Conservation (phyloP, 2,888 invertebrate genomes). For the Galeopsomyia nigrocyanea region DNA sequence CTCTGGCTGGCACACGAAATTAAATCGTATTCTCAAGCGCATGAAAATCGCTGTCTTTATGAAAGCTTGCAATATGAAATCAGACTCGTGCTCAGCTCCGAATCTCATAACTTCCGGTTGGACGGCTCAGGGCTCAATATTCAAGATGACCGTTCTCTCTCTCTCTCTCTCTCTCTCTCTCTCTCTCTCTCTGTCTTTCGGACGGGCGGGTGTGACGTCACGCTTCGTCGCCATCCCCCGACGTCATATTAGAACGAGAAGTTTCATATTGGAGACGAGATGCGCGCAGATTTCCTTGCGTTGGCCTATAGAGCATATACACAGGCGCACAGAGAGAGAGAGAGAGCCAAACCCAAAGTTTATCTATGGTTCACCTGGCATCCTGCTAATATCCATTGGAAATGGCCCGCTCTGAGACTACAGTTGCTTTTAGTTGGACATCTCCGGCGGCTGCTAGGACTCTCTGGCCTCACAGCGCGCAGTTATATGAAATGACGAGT, state of each 20-base stretch:
- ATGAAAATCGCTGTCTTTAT: too few relatives aligned
- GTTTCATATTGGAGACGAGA: constrained; percentile 64
- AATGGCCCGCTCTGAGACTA: constrained; percentile 14
- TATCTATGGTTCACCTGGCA: constrained; percentile 60
- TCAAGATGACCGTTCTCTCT: constrained; percentile 66
- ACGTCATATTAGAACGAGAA: constrained; percentile 67
- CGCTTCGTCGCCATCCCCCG: constrained; percentile 67
- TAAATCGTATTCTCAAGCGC: too few relatives aligned
- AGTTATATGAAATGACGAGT: constrained; percentile 40
- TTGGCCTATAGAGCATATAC: constrained; percentile 40
- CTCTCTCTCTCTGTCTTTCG: constrained; percentile 16
- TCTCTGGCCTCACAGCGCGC: constrained; percentile 9
- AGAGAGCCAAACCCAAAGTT: constrained; percentile 52
- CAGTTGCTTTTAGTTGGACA: constrained; percentile 38
- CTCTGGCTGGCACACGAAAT: too few relatives aligned
- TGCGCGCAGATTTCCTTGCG: constrained; percentile 13
- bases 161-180: background rate
- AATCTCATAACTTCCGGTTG: constrained; percentile 68
- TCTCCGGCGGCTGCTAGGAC: constrained; percentile 2
- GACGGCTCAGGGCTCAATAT: constrained; percentile 67
- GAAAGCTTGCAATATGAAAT: constrained; percentile 30
- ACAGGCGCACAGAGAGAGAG: too few relatives aligned
- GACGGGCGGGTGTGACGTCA: constrained; percentile 65
- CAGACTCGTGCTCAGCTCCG: constrained; percentile 55
- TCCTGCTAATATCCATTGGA: constrained; percentile 62